These are phyloP conservation scores for Neuroscelio doddi DNA, from an alignment of 2,888 invertebrate genomes.

Conservation along the genomic window DNA sequence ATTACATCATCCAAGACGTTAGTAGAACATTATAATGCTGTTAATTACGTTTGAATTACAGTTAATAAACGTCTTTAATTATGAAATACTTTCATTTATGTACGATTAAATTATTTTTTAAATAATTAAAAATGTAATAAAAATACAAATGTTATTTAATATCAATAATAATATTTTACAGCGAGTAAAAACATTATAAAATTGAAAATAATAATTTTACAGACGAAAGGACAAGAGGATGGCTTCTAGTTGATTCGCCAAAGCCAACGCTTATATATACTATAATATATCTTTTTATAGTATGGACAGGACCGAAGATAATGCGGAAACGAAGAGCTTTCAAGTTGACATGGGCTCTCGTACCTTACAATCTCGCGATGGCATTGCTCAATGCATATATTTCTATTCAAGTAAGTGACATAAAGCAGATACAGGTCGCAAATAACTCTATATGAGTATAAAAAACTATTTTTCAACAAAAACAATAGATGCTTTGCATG, in stretches of 20 bases:
- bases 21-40: too few relatives aligned
- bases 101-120: too few relatives aligned
- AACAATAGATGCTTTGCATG: too few relatives aligned
- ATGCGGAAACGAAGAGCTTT: conserved; percentile 87
- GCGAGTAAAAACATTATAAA: too few relatives aligned
- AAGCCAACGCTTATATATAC: conserved; percentile 82
- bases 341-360: conserved; percentile 82
- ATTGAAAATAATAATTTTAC: conserved; percentile 58
- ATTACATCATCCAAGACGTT: too few relatives aligned
- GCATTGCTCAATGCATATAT: conserved; percentile 89
- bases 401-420: conserved; percentile 78
- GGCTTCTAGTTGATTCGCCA: conserved; percentile 89
- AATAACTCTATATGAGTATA: too few relatives aligned
- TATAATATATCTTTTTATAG: conserved; percentile 82
- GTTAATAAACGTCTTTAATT: not conserved
- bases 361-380: conserved; percentile 90
- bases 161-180: too few relatives aligned
- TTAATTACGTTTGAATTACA: not conserved
- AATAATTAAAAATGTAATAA: too few relatives aligned
- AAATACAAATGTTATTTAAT: too few relatives aligned
- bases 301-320: conserved; percentile 85
- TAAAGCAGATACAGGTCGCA: too few relatives aligned
- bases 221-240: conserved; percentile 88
- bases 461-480: too few relatives aligned
- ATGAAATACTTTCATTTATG: too few relatives aligned